phyloP scores from a whole-genome alignment of 2,113 vertebrate genomes.

The Todiramphus chloris region DNA sequence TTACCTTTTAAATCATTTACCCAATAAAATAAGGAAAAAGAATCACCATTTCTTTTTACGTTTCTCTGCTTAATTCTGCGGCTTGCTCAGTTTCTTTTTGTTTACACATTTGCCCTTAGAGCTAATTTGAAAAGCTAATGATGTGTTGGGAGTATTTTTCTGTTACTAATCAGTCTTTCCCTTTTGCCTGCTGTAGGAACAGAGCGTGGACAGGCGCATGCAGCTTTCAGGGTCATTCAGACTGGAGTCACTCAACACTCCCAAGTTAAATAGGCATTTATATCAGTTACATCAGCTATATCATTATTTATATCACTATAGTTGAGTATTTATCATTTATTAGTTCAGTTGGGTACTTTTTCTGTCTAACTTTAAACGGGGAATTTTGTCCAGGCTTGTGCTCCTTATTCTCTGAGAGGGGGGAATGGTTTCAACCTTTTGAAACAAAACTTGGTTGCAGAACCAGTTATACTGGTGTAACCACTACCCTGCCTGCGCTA shows the following conservation, averaged over 20 bases:
- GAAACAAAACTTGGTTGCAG: background rate
- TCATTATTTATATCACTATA: background rate
- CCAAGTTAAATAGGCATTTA: background rate
- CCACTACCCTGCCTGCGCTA: rapidly evolving
- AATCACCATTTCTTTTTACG: constrained; percentile 47
- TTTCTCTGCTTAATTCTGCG: constrained; percentile 41
- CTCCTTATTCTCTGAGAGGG: background rate
- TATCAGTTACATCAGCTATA: background rate
- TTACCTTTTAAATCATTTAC: constrained; percentile 99
- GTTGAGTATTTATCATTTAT: background rate
- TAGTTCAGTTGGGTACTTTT: background rate
- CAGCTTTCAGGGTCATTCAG: background rate
- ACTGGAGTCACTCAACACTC: background rate
- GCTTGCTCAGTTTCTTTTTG: background rate
- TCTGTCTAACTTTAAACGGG: background rate
- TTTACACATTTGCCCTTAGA: background rate
- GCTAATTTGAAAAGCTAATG: background rate
- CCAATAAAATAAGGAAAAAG: constrained; percentile 93
- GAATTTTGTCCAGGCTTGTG: background rate
- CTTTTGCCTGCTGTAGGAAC: background rate
- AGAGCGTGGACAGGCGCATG: background rate
- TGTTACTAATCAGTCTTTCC: background rate
- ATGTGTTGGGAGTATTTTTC: background rate
- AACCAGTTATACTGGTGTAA: background rate
- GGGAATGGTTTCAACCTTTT: background rate